Evolutionary conservation across 2,113 vertebrate species (phyloP).

Genomic region (Scomber scombrus): DNA sequence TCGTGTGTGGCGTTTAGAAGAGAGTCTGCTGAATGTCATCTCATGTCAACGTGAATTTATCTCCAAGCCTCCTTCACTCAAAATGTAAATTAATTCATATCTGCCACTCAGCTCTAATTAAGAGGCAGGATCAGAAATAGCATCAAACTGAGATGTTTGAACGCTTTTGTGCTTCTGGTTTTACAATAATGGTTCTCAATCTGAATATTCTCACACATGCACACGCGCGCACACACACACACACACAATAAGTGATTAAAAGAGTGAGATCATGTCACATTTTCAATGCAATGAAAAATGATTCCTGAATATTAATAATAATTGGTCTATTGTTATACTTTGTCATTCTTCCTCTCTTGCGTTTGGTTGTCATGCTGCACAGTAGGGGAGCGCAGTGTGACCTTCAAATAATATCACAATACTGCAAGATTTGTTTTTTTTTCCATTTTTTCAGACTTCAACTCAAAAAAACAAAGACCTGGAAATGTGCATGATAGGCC

Average conservation of each 20-base stretch:
- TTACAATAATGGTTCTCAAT: slow-evolving; percentile 34
- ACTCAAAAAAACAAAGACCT: no score
- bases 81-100: slow-evolving; percentile 61
- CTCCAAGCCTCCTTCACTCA: slow-evolving; percentile 35
- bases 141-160: slow-evolving; percentile 51
- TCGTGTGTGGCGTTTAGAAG: neutral
- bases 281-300: neutral
- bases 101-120: slow-evolving; percentile 53
- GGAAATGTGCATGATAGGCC: no score
- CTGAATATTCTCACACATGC: neutral
- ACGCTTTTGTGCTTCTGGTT: slow-evolving; percentile 22
- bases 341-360: no score
- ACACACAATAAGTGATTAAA: slow-evolving; percentile 1
- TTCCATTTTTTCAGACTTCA: no score
- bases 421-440: no score
- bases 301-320: neutral
- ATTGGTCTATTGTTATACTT: neutral
- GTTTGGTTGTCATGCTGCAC: no score
- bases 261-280: neutral
- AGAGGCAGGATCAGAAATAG: slow-evolving; percentile 30
- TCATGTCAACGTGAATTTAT: slow-evolving; percentile 24
- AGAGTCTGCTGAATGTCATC: slow-evolving; percentile 30
- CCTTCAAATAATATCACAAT: no score
- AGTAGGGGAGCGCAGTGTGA: no score
- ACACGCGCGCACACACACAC: neutral